phyloP scores from a whole-genome alignment of 2,888 invertebrate genomes.

The Zygothrica quintamaculata region DNA sequence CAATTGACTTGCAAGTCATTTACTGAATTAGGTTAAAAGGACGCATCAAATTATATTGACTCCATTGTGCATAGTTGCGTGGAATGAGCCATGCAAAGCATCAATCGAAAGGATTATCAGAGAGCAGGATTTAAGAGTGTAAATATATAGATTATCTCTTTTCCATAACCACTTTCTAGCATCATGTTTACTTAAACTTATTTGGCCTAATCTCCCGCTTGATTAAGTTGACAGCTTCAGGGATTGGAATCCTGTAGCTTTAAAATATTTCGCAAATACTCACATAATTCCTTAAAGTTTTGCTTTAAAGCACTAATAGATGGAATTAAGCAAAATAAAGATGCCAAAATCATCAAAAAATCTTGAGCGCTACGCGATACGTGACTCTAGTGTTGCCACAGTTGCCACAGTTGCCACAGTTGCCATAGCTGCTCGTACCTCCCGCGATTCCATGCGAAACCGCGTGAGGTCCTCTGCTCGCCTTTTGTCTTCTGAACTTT shows the following conservation, averaged over 20 bases:
- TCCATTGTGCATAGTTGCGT: background rate
- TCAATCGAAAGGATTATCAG: too few relatives aligned
- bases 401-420: slow-evolving; percentile 5
- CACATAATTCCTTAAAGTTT: slow-evolving; percentile 1
- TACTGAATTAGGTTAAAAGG: slow-evolving; percentile 13
- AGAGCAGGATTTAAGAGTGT: too few relatives aligned
- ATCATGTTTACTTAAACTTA: too few relatives aligned
- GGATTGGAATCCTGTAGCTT: too few relatives aligned
- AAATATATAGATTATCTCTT: too few relatives aligned
- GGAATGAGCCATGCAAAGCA: too few relatives aligned
- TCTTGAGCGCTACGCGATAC: slow-evolving; percentile 6
- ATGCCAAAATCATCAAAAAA: slow-evolving; percentile 30
- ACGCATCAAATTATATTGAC: slow-evolving; percentile 1
- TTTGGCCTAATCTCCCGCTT: too few relatives aligned
- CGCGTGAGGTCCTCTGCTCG: slow-evolving; percentile 6
- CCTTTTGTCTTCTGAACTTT: slow-evolving; percentile 55
- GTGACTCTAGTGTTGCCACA: slow-evolving; percentile 19
- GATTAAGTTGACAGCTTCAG: too few relatives aligned
- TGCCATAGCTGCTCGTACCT: slow-evolving; percentile 1
- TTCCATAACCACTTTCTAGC: too few relatives aligned
- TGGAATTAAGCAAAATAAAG: slow-evolving; percentile 5
- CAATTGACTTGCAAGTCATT: background rate
- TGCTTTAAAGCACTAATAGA: background rate
- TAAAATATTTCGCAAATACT: background rate
- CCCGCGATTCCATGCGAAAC: background rate